Conservation (phyloP, 1,140 invertebrate species). For the Centruroides vittatus region DNA sequence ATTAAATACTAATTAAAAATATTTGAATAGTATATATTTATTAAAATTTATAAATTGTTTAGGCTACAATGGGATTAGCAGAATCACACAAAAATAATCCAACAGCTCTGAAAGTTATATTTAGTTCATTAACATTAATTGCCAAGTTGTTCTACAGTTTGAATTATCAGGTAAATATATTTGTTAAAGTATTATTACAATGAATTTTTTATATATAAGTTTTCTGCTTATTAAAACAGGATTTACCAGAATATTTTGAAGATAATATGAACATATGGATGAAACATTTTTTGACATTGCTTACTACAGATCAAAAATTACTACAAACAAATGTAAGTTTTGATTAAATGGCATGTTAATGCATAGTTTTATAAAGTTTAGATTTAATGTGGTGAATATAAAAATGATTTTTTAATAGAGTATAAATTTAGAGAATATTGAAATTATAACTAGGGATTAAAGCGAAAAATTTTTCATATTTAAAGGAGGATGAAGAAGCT, state of each 20-base stretch:
- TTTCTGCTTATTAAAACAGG: conserved; percentile 35
- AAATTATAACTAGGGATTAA: too few relatives aligned
- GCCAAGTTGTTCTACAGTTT: conserved; percentile 93
- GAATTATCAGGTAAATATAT: conserved; percentile 61
- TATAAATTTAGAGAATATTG: too few relatives aligned
- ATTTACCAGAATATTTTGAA: conserved; percentile 96
- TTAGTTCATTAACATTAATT: conserved; percentile 75
- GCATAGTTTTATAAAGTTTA: too few relatives aligned
- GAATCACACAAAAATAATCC: conserved; percentile 60
- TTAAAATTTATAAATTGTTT: conserved; percentile 8
- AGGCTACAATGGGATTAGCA: conserved; percentile 72
- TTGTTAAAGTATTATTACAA: background rate
- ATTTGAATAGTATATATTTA: background rate
- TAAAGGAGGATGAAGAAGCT: conserved; percentile 68
- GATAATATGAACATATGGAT: conserved; percentile 94
- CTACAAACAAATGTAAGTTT: conserved; percentile 42
- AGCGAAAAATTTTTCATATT: background rate
- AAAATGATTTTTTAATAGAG: too few relatives aligned
- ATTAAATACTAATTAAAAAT: background rate
- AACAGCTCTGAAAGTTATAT: conserved; percentile 70
- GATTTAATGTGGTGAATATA: too few relatives aligned
- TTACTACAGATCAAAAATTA: conserved; percentile 52
- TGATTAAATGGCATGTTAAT: background rate
- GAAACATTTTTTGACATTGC: conserved; percentile 66
- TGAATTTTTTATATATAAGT: background rate